phyloP scores from a whole-genome alignment of 2,113 vertebrate species.

The Hypocryptadius cinnamomeus region DNA sequence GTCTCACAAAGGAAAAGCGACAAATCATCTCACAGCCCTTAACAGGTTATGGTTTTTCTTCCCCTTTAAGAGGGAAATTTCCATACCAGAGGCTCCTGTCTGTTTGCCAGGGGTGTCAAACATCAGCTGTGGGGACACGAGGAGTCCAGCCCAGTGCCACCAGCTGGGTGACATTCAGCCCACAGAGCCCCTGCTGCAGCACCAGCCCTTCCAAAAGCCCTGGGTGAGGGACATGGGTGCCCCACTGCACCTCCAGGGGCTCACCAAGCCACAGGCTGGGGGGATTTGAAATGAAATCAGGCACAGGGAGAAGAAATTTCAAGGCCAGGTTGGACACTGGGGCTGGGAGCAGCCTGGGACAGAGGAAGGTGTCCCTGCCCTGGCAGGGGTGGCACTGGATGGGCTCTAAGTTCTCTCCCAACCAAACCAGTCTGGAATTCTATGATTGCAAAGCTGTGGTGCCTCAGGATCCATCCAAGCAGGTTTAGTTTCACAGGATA shows the following conservation, averaged over 20 bases:
- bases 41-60: constrained; percentile 65
- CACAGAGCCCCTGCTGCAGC: background rate
- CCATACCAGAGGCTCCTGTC: constrained; percentile 36
- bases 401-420: background rate
- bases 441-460: background rate
- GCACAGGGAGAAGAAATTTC: background rate
- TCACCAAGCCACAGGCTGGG: background rate
- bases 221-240: background rate
- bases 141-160: constrained; percentile 21
- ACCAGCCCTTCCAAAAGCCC: background rate
- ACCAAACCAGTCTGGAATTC: background rate
- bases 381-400: background rate
- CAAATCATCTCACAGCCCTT: constrained; percentile 70
- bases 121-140: constrained; percentile 35
- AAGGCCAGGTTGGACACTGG: background rate
- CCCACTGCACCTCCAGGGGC: background rate
- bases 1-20: constrained; percentile 59
- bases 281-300: background rate
- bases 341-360: background rate
- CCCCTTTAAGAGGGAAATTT: constrained; percentile 39
- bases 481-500: background rate
- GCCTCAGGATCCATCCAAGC: background rate
- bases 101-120: constrained; percentile 58
- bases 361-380: background rate
- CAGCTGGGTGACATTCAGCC: background rate